These are phyloP conservation scores for Campoplex nolae DNA, from an alignment of 2,888 invertebrate genomes.

Conservation along the genomic window DNA sequence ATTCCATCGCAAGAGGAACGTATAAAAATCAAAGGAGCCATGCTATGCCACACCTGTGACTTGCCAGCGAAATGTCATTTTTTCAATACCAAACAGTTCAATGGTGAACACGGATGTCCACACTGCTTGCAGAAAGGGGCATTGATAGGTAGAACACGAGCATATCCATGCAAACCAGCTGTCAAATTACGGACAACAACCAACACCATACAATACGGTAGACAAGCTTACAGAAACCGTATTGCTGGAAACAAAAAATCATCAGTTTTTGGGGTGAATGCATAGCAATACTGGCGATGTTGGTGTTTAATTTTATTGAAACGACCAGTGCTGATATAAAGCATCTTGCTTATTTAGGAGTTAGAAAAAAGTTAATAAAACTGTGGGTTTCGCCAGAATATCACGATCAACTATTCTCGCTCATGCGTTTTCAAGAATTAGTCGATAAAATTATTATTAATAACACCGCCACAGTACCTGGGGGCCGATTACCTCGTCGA, in stretches of 20 bases:
- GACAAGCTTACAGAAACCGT: background rate
- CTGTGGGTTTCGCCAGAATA: no score
- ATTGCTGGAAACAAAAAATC: background rate
- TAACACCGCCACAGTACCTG: no score
- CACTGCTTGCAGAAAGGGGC: slow-evolving; percentile 45
- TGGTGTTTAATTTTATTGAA: slow-evolving; percentile 60
- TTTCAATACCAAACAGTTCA: slow-evolving; percentile 8
- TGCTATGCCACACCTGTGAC: slow-evolving; percentile 43
- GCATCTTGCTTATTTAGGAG: slow-evolving; percentile 67
- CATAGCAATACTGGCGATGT: slow-evolving; percentile 50
- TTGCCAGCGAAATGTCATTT: slow-evolving; percentile 57
- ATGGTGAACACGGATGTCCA: no score
- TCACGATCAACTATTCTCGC: no score
- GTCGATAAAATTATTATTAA: no score
- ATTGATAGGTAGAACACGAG: background rate
- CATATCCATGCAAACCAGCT: background rate
- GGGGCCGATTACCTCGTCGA: no score
- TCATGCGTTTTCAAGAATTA: no score
- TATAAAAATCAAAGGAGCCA: slow-evolving; percentile 2
- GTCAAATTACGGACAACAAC: background rate
- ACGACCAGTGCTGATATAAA: slow-evolving; percentile 65
- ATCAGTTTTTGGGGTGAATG: slow-evolving; percentile 58
- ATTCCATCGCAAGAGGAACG: background rate
- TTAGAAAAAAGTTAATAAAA: slow-evolving; percentile 56
- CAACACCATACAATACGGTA: background rate